Evolutionary conservation across 2,113 vertebrate genomes (phyloP).

Genomic region (Paratilapia polleni): DNA sequence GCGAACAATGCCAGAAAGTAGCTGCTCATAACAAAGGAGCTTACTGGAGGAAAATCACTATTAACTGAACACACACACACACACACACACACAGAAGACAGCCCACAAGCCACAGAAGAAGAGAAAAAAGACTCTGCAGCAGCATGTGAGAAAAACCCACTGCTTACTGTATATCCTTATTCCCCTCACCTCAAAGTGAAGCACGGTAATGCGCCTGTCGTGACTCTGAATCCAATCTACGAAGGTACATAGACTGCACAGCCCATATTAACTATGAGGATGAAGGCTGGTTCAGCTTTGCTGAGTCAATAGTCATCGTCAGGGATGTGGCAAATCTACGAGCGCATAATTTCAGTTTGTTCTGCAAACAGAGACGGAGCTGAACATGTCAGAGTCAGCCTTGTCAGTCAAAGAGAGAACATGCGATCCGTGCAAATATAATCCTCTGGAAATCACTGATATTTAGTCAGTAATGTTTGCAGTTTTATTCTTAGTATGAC

Average conservation of each 20-base stretch:
- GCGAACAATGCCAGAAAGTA: neutral
- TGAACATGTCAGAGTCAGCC: neutral
- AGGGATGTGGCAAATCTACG: neutral
- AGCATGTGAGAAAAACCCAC: neutral
- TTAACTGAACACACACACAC: neutral
- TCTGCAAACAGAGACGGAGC: neutral
- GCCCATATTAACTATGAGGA: neutral
- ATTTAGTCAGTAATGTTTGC: neutral
- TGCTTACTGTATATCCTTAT: conserved; percentile 28
- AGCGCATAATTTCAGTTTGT: neutral
- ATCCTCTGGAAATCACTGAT: neutral
- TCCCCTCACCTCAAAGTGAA: conserved; percentile 32
- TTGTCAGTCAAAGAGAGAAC: neutral
- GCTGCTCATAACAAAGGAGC: neutral
- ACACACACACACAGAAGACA: neutral
- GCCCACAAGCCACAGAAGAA: neutral
- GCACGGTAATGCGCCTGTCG: neutral
- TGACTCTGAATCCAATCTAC: conserved; percentile 23
- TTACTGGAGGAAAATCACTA: conserved; percentile 2
- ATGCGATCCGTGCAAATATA: neutral
- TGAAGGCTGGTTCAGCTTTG: neutral
- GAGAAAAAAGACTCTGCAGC: neutral
- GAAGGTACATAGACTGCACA: neutral
- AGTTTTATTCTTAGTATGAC: neutral
- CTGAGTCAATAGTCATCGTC: neutral